Evolutionary conservation across 2,113 vertebrate genomes (phyloP).

Genomic region (Oceanites oceanicus): DNA sequence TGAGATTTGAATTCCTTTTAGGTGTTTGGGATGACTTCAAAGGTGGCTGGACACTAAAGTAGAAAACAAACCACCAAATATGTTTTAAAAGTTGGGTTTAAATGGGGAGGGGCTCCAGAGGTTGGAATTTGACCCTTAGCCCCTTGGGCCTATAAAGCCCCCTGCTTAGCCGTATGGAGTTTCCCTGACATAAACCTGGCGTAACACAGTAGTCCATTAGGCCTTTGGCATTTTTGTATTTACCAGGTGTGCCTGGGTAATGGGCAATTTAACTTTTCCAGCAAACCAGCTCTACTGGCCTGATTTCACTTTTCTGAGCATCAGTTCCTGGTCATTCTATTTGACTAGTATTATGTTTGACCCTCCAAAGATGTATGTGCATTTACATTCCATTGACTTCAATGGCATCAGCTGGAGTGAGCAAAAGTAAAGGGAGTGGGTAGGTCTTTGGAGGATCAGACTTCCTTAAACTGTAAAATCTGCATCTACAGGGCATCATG

Average conservation of each 20-base stretch:
- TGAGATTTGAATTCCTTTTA: not conserved
- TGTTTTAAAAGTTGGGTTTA: not conserved
- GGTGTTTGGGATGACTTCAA: not conserved
- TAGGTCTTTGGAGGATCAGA: not conserved
- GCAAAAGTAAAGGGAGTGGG: not conserved
- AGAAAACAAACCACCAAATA: not conserved
- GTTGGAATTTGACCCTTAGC: not conserved
- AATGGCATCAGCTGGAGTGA: not conserved
- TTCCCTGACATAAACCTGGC: not conserved
- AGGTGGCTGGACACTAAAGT: not conserved
- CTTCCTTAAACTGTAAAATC: not conserved
- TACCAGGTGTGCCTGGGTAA: not conserved
- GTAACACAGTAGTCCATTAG: not conserved
- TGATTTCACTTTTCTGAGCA: not conserved
- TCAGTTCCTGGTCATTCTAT: not conserved
- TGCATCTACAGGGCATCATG: not conserved
- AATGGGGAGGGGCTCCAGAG: not conserved
- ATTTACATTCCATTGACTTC: rapidly evolving
- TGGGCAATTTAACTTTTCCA: not conserved
- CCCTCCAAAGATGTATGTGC: rapidly evolving
- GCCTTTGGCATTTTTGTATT: not conserved
- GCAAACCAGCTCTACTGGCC: not conserved
- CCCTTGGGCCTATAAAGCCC: not conserved
- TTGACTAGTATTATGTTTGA: not conserved
- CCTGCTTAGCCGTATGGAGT: not conserved